Percentiles rank a stretch among this genome's conserved stretches.
These are phyloP conservation scores for Lithobates sylvaticus DNA, from an alignment of 2,797 vertebrate species.

Conservation along the genomic window DNA sequence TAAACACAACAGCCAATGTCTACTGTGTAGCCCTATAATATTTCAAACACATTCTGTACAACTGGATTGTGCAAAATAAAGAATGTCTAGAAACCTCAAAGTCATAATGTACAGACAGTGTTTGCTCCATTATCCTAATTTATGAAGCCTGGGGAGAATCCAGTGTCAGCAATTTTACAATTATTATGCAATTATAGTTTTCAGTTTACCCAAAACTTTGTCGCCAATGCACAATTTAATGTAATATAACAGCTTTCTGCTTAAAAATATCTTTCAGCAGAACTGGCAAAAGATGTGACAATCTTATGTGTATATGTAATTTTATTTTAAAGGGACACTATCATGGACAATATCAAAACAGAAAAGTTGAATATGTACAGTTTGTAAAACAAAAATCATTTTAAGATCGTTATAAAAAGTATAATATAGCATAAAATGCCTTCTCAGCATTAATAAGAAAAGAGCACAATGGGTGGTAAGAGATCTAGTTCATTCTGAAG, in stretches of 20 bases:
- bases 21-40: conserved; percentile 45
- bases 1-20: conserved; percentile 31
- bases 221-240: conserved; percentile 48
- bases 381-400: background rate
- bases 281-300: background rate
- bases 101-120: conserved; percentile 44
- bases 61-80: conserved; percentile 37
- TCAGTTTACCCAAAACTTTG: conserved; percentile 46
- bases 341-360: background rate
- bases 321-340: background rate
- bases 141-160: conserved; percentile 53
- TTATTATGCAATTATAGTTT: conserved; percentile 52
- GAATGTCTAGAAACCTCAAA: conserved; percentile 48
- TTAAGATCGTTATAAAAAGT: background rate
- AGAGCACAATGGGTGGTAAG: too few relatives aligned
- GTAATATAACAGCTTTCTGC: conserved; percentile 36
- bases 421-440: background rate
- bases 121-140: conserved; percentile 54
- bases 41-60: conserved; percentile 41
- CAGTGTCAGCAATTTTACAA: conserved; percentile 53
- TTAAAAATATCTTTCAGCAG: background rate
- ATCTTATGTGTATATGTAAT: background rate
- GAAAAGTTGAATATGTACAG: background rate
- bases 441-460: too few relatives aligned
- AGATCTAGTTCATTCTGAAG: too few relatives aligned